Conservation (phyloP, 2,797 vertebrate genomes). For the Crenichthys baileyi region DNA sequence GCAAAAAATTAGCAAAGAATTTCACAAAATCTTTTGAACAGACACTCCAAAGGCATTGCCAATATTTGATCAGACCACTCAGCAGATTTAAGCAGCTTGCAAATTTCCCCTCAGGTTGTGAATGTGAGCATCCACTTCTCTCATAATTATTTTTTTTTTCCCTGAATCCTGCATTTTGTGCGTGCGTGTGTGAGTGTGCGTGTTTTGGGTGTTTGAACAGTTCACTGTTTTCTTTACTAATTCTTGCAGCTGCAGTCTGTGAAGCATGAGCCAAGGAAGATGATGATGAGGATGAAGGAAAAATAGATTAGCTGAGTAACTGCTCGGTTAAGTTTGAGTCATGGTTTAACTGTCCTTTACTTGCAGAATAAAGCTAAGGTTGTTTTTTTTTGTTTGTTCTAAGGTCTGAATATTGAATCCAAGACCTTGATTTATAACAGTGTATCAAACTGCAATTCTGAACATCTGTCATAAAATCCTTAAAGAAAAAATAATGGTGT, state of each 20-base stretch:
- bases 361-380: conserved; percentile 15
- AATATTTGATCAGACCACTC: conserved; percentile 60
- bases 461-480: conserved; percentile 17
- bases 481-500: background rate
- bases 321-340: conserved; percentile 46
- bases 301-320: conserved; percentile 41
- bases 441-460: conserved; percentile 19
- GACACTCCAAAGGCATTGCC: conserved; percentile 31
- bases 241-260: conserved; percentile 75
- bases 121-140: conserved; percentile 61
- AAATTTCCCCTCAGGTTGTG: conserved; percentile 53
- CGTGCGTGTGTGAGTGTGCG: conserved; percentile 10
- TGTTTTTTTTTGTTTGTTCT: background rate
- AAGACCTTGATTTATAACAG: conserved; percentile 23
- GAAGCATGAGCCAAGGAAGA: conserved; percentile 65
- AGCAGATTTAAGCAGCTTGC: conserved; percentile 51
- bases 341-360: conserved; percentile 31
- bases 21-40: conserved; percentile 23
- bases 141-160: conserved; percentile 65
- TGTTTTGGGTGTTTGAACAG: conserved; percentile 60
- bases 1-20: conserved; percentile 29
- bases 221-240: conserved; percentile 73
- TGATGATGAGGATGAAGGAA: conserved; percentile 45
- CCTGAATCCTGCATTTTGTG: conserved; percentile 39
- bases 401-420: conserved; percentile 22